Conservation (phyloP, 2,888 invertebrate genomes). For the Drosophila vallismaia region DNA sequence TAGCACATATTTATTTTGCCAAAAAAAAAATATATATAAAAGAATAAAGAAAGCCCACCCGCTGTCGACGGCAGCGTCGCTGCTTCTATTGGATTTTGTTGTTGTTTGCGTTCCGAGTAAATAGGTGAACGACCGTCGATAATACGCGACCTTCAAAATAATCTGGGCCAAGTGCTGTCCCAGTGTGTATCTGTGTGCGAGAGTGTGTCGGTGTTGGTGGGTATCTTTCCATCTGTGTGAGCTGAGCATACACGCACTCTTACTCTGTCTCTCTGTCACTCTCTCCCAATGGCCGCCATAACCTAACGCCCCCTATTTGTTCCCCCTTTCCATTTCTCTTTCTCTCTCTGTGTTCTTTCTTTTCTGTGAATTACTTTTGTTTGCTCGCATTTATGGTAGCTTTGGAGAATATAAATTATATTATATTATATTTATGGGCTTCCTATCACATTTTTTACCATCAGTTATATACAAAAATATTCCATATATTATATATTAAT, state of each 20-base stretch:
- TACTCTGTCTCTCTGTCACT: slow-evolving; percentile 22
- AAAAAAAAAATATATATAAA: slow-evolving; percentile 15
- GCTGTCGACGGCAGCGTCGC: slow-evolving; percentile 23
- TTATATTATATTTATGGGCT: slow-evolving; percentile 36
- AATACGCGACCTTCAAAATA: slow-evolving; percentile 84
- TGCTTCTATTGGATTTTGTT: slow-evolving; percentile 4
- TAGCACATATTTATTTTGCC: slow-evolving; percentile 10
- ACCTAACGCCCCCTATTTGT: slow-evolving; percentile 3
- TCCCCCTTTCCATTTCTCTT: neutral
- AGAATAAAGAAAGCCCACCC: slow-evolving; percentile 32
- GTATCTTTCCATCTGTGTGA: slow-evolving; percentile 15
- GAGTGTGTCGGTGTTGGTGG: slow-evolving; percentile 20
- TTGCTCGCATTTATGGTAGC: slow-evolving; percentile 25
- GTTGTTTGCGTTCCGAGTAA: slow-evolving; percentile 58
- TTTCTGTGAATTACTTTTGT: slow-evolving; percentile 30
- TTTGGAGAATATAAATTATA: slow-evolving; percentile 34
- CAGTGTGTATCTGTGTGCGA: slow-evolving; percentile 50
- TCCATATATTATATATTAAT: slow-evolving; percentile 2
- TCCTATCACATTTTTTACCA: slow-evolving; percentile 13
- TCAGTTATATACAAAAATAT: neutral
- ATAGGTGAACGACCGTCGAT: slow-evolving; percentile 84
- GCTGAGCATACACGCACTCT: slow-evolving; percentile 31
- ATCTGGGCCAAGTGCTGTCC: slow-evolving; percentile 84
- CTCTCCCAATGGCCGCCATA: slow-evolving; percentile 5
- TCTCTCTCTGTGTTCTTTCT: neutral